Evolutionary conservation across 1,140 invertebrate genomes (phyloP).

Genomic region (Kradibia gibbosae): DNA sequence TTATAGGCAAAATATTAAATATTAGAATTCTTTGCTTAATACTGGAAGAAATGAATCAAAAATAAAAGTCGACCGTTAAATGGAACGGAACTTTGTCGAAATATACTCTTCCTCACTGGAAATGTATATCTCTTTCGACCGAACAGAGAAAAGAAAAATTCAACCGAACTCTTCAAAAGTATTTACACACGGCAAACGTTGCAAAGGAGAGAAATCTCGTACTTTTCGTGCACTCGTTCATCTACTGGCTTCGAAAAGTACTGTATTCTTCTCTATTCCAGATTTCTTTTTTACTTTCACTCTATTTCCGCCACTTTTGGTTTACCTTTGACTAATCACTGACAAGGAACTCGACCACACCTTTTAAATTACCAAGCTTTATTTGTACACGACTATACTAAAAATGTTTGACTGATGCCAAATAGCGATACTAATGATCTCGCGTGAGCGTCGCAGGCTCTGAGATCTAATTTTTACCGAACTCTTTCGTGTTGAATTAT

Average conservation of each 20-base stretch:
- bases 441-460: neutral
- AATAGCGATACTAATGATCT: constrained; percentile 24
- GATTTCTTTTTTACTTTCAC: neutral
- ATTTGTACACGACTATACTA: neutral
- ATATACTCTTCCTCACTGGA: neutral
- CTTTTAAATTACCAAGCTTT: constrained; percentile 18
- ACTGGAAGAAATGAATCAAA: neutral
- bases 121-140: neutral
- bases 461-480: constrained; percentile 13
- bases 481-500: neutral
- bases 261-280: neutral
- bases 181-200: constrained; percentile 23
- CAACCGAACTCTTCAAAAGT: constrained; percentile 40
- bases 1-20: constrained; percentile 31
- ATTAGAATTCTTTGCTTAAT: constrained; percentile 18
- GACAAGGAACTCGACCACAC: constrained; percentile 13
- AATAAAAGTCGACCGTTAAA: neutral
- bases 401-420: neutral
- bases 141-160: neutral
- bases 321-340: constrained; percentile 40
- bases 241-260: neutral
- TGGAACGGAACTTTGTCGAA: constrained; percentile 30
- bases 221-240: neutral
- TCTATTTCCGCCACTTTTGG: neutral
- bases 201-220: neutral